A percentile compares a stretch with the other conserved stretches of the same genome.
Evolutionary conservation across 2,797 vertebrate genomes (phyloP).

Genomic region (Eulemur mongoz): DNA sequence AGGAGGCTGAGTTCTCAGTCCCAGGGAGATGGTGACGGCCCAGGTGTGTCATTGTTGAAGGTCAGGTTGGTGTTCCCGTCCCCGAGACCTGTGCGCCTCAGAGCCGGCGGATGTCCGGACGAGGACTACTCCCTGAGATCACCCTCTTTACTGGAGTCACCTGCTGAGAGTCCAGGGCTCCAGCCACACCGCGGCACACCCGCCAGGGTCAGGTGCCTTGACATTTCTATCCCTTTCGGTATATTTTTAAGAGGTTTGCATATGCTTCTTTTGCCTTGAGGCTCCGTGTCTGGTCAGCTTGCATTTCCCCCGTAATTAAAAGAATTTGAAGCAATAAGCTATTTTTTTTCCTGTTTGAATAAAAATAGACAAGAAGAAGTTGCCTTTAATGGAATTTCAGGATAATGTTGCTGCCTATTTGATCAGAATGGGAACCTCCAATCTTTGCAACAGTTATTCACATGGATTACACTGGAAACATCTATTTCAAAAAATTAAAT

Average conservation of each 20-base stretch:
- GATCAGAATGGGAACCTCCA: background rate
- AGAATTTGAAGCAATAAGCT: background rate
- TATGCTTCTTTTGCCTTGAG: background rate
- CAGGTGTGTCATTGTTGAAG: background rate
- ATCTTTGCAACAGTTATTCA: background rate
- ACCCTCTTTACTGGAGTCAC: background rate
- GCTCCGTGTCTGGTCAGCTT: background rate
- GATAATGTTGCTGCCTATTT: fast-evolving
- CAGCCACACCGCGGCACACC: fast-evolving
- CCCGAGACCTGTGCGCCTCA: background rate
- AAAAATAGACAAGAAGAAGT: background rate
- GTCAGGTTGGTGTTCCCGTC: too few species aligned
- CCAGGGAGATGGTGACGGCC: too few species aligned
- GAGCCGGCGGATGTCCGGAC: background rate
- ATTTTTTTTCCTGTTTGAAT: background rate
- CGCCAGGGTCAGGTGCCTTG: background rate
- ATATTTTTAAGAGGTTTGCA: background rate
- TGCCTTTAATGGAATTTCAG: background rate
- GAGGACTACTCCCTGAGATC: background rate
- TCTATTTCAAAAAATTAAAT: background rate
- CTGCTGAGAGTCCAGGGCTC: background rate
- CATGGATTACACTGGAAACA: background rate
- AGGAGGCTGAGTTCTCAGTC: background rate
- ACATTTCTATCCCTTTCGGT: fast-evolving
- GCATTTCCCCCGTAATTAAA: too few species aligned